A percentile compares a stretch with the other conserved stretches of the same genome.
phyloP scores from a whole-genome alignment of 2,113 vertebrate genomes.

The Sinocyclocheilus maitianheensis region DNA sequence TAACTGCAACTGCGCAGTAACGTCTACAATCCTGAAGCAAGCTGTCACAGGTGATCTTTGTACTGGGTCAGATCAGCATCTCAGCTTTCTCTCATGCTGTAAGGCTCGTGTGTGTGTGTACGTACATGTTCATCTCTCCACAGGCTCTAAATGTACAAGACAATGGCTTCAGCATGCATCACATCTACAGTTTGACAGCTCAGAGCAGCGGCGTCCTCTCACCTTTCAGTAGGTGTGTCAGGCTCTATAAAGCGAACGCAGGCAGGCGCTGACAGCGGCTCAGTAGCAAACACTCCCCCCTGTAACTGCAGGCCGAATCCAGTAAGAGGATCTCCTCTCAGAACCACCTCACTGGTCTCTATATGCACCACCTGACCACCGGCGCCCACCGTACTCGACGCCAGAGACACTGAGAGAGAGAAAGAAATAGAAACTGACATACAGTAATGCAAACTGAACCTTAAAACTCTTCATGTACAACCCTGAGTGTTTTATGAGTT shows the following conservation, averaged over 20 bases:
- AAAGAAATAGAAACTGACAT: too few relatives aligned
- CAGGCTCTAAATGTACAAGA: neutral
- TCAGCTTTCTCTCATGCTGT: slow-evolving; percentile 6
- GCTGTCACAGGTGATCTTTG: slow-evolving; percentile 6
- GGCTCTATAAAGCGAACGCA: slow-evolving; percentile 93
- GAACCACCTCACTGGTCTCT: slow-evolving; percentile 88
- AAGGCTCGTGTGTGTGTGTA: slow-evolving; percentile 18
- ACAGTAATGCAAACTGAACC: too few relatives aligned
- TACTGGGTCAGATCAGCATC: neutral
- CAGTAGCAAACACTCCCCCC: slow-evolving; percentile 94
- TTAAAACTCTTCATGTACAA: too few relatives aligned
- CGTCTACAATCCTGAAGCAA: neutral
- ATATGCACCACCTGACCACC: slow-evolving; percentile 95
- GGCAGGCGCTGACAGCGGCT: slow-evolving; percentile 90
- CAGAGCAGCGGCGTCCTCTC: neutral
- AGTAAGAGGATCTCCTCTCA: slow-evolving; percentile 91
- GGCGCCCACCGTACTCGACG: slow-evolving; percentile 91
- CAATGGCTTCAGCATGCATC: slow-evolving; percentile 3
- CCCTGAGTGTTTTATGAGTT: too few relatives aligned
- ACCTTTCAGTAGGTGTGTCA: slow-evolving; percentile 96
- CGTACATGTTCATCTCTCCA: slow-evolving; percentile 35
- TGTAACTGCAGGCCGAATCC: slow-evolving; percentile 97
- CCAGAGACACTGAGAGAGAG: slow-evolving; percentile 83
- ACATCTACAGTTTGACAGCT: neutral
- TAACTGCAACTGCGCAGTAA: neutral